A percentile compares a stretch with the other conserved stretches of the same genome.
Evolutionary conservation across 2,888 invertebrate species (phyloP).

Genomic region (Boloria euphrosyne): DNA sequence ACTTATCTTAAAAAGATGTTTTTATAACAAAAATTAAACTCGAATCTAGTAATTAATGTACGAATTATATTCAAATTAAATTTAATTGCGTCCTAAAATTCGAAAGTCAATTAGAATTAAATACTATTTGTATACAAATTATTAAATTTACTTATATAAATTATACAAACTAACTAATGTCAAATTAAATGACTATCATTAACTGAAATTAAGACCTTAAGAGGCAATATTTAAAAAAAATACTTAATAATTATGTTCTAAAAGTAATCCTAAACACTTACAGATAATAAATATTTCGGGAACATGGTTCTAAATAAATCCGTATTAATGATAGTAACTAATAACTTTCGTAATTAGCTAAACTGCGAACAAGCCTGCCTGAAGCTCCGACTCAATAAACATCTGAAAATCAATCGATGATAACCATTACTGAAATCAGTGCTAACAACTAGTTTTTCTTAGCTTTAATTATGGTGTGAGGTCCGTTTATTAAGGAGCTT

Average conservation of each 20-base stretch:
- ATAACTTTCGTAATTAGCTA: slow-evolving; percentile 27
- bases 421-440: slow-evolving; percentile 38
- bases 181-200: background rate
- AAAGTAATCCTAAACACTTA: background rate
- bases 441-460: slow-evolving; percentile 20
- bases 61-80: slow-evolving; percentile 19
- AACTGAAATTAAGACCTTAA: too few species aligned
- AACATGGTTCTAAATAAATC: background rate
- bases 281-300: background rate
- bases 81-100: slow-evolving; percentile 6
- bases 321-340: slow-evolving; percentile 20
- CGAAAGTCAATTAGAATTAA: background rate
- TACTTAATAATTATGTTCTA: background rate
- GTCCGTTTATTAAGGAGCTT: too few species aligned
- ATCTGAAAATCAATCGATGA: slow-evolving; percentile 47
- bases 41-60: slow-evolving; percentile 41
- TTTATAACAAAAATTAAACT: slow-evolving; percentile 25
- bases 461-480: too few species aligned
- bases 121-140: slow-evolving; percentile 7
- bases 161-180: slow-evolving; percentile 6
- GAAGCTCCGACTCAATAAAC: slow-evolving; percentile 44
- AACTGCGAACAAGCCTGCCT: slow-evolving; percentile 46
- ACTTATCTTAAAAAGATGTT: background rate
- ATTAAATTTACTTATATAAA: slow-evolving; percentile 11
- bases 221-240: background rate